These are phyloP conservation scores for Dynastes grantii DNA, from an alignment of 2,888 invertebrate species.

Conservation along the genomic window DNA sequence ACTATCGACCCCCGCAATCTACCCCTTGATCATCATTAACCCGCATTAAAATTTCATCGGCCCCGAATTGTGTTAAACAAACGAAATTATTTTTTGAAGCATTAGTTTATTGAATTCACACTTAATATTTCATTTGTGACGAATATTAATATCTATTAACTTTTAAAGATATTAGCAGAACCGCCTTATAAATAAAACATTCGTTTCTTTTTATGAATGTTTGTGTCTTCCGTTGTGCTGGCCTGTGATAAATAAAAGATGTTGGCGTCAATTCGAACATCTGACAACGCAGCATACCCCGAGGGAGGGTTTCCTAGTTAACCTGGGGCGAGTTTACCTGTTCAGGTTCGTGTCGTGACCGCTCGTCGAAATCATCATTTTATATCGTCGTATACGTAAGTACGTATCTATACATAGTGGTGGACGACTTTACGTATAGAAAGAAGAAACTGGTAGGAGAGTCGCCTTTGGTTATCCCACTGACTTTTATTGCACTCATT, in stretches of 20 bases:
- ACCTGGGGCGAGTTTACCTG: constrained; percentile 65
- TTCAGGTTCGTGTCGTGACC: constrained; percentile 47
- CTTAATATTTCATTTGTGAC: no score
- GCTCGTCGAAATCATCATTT: constrained; percentile 49
- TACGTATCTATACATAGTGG: no score
- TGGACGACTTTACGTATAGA: background rate
- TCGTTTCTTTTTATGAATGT: background rate
- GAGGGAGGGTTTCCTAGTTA: constrained; percentile 70
- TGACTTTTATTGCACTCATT: constrained; percentile 47
- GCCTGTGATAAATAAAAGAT: constrained; percentile 15
- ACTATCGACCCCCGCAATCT: no score
- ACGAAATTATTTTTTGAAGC: no score
- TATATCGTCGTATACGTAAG: background rate
- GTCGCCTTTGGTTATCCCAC: constrained; percentile 43
- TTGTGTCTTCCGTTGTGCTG: constrained; percentile 10
- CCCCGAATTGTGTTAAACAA: no score
- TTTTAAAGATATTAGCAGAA: background rate
- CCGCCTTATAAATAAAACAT: constrained; percentile 32
- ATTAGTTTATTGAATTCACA: no score
- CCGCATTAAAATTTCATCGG: no score
- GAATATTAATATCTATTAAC: background rate
- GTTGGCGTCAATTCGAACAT: constrained; percentile 28
- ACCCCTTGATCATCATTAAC: no score
- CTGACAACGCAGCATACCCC: constrained; percentile 61
- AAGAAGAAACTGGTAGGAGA: constrained; percentile 17